A percentile compares a stretch with the other conserved stretches of the same genome.
Evolutionary conservation across 2,113 vertebrate genomes (phyloP).

Genomic region (Malaclemys terrapin): DNA sequence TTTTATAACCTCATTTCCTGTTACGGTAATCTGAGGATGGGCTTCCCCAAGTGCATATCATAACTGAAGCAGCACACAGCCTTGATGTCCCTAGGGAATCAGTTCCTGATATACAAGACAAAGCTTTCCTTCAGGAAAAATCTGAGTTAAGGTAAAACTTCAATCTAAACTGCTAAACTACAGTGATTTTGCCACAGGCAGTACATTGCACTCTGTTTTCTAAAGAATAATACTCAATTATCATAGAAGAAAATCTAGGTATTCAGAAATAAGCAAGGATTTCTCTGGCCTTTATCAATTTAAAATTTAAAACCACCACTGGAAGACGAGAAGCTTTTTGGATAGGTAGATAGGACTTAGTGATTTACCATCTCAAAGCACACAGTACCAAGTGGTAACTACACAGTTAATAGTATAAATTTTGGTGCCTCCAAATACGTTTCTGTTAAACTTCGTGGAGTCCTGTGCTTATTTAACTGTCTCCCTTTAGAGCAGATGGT

Average conservation of each 20-base stretch:
- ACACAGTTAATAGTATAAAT: not conserved
- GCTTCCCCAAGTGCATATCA: rapidly evolving
- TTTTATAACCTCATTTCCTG: not conserved
- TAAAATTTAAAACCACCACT: not conserved
- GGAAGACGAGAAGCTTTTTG: not conserved
- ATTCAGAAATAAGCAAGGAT: not conserved
- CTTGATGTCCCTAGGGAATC: not conserved
- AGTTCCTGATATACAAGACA: not conserved
- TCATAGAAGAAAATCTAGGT: not conserved
- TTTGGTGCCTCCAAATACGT: not conserved
- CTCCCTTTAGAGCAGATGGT: not conserved
- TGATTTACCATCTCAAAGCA: not conserved
- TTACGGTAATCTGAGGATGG: not conserved
- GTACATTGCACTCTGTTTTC: not conserved
- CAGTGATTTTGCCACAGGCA: not conserved
- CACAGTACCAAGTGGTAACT: not conserved
- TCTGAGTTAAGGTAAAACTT: not conserved
- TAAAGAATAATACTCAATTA: not conserved
- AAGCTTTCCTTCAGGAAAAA: not conserved
- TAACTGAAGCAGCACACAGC: not conserved
- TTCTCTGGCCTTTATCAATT: not conserved
- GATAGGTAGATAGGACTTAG: not conserved
- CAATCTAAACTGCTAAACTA: not conserved
- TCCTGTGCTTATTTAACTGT: not conserved
- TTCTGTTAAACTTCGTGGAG: not conserved